Base-by-base conservation (phyloP, 2,113 vertebrate species). In the Lynx canadensis region DNA sequence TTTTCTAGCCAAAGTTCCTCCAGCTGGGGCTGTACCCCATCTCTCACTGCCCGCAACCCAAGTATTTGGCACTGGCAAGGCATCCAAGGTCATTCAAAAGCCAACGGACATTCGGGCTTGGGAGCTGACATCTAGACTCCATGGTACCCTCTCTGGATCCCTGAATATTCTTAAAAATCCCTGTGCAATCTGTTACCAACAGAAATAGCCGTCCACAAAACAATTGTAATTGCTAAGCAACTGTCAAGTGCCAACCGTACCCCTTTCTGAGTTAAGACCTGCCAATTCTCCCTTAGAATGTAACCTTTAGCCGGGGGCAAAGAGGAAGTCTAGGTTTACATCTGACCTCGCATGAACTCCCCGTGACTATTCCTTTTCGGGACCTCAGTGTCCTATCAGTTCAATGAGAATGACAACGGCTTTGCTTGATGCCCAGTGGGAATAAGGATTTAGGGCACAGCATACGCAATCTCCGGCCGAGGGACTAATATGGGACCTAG, bases 241-340 rank as follows among this genome's bases (percentile, higher is more conserved):
- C 15, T 74, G 5, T 94, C 36, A 84, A 88, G 38, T 50, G 57
- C 2, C 55, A 89, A 84, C 66, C 94, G 48, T 36, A 76, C 11
- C 41, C 31, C 29, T 7, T 66, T 95, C 74, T 89, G 78, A 85
- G 12, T 68, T 88, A 96, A 91, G 48, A 73, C n/a, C 88, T 89
- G 45, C 15, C 74, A 48, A 13, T 48, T 48, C 74, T 76, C 45
- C 27, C 45, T 91, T 92, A 45, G 76, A 80, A 45, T 76, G 63
- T 68, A 89, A 68, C 55, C 27, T 52, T 88, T 33, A 65, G 23
- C 41, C 71, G 36, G n/a, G 41, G 25, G 11, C n/a, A 83, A 55
- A 95, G 21, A 82, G 18, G 68, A 66, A 60, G 14, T 16, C 4
- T 14, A 38, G 21, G 23, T 36, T 82, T 76, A 7, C 36, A 83